These are phyloP conservation scores for Erpornis zantholeuca DNA, from an alignment of 2,113 vertebrate genomes.

Conservation along the genomic window DNA sequence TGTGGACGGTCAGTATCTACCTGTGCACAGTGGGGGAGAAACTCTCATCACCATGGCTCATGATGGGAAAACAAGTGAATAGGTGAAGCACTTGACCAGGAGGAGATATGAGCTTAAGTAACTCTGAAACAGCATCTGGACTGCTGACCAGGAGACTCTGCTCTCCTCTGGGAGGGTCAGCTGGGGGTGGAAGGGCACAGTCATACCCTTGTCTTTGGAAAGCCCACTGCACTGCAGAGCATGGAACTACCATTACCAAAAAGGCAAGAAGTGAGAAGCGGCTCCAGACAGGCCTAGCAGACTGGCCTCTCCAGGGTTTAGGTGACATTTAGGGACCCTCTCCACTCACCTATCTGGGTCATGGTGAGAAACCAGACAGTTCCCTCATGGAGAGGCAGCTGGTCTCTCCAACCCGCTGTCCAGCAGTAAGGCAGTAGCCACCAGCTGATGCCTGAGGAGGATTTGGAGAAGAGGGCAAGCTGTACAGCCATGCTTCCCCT, in stretches of 20 bases:
- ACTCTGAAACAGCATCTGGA: not conserved
- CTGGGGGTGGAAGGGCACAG: not conserved
- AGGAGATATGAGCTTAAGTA: not conserved
- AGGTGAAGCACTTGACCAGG: not conserved
- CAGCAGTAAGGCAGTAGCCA: not conserved
- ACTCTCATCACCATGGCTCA: rapidly evolving
- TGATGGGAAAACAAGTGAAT: not conserved
- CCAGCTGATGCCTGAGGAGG: not conserved
- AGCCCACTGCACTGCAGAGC: not conserved
- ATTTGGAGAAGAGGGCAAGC: not conserved
- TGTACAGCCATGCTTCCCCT: not conserved
- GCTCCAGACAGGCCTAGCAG: not conserved
- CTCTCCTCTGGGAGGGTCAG: not conserved
- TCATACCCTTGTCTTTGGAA: not conserved
- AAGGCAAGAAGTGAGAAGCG: not conserved
- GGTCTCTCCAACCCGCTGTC: not conserved
- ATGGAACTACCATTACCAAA: not conserved
- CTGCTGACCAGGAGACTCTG: not conserved
- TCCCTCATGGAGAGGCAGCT: not conserved
- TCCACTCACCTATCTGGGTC: not conserved
- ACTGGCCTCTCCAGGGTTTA: not conserved
- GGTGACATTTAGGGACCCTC: not conserved
- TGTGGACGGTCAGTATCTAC: not conserved
- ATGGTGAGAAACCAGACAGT: not conserved
- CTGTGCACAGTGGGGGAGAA: not conserved